These are phyloP conservation scores for Paracanthobrama guichenoti DNA, from an alignment of 2,113 vertebrate genomes.

Conservation along the genomic window DNA sequence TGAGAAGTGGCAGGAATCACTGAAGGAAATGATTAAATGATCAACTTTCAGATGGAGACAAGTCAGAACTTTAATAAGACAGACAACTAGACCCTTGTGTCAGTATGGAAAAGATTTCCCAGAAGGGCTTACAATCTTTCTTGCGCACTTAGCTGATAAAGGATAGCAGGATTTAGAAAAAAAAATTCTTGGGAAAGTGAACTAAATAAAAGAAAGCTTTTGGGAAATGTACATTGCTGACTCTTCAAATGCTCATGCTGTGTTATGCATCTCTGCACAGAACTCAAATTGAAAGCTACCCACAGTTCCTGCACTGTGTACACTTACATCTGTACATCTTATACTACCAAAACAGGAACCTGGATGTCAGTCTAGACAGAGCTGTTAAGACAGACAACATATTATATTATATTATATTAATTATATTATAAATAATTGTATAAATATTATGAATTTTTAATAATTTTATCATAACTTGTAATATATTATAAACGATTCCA, in stretches of 20 bases:
- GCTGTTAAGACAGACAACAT: background rate
- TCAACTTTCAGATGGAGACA: constrained; percentile 5
- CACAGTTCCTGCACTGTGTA: background rate
- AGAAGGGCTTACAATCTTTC: constrained; percentile 27
- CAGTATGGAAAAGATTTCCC: constrained; percentile 38
- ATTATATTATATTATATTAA: too few species aligned
- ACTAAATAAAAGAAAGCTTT: constrained; percentile 11
- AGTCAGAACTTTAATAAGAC: constrained; percentile 31
- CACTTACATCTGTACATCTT: background rate
- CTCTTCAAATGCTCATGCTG: constrained; percentile 23
- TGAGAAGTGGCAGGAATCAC: background rate
- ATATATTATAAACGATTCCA: too few species aligned
- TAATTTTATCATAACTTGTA: too few species aligned
- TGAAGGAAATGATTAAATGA: constrained; percentile 42
- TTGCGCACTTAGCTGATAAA: constrained; percentile 1
- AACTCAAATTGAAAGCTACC: constrained; percentile 9
- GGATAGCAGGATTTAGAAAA: background rate
- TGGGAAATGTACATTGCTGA: constrained; percentile 6
- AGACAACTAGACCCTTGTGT: constrained; percentile 19
- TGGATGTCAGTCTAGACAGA: background rate
- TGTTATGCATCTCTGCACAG: constrained; percentile 5
- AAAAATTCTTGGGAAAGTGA: constrained; percentile 16
- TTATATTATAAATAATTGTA: too few species aligned
- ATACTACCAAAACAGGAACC: background rate
- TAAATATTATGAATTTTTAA: too few species aligned